These are phyloP conservation scores for Agriopis leucophaearia DNA, from an alignment of 2,888 invertebrate genomes.

Conservation along the genomic window DNA sequence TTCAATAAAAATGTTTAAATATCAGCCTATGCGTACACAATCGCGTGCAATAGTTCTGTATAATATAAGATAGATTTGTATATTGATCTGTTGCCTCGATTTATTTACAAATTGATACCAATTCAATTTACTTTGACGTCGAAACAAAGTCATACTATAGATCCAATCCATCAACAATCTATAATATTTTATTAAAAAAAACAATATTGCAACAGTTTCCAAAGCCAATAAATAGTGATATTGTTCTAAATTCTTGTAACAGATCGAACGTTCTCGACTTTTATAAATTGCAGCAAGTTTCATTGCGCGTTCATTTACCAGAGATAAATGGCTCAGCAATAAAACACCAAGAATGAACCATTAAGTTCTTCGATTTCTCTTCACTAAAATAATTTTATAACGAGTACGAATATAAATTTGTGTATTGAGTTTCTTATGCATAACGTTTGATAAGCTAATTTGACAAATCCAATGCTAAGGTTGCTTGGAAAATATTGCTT, in stretches of 20 bases:
- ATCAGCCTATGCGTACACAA: no score
- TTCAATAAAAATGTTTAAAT: no score
- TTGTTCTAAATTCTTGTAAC: conserved; percentile 19
- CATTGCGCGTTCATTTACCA: conserved; percentile 51
- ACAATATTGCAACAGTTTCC: not conserved
- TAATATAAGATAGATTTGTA: no score
- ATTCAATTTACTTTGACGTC: no score
- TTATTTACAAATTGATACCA: no score
- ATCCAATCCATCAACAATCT: no score
- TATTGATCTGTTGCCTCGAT: no score
- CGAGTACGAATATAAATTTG: not conserved
- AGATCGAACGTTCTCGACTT: conserved; percentile 22
- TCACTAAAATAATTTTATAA: conserved; percentile 1
- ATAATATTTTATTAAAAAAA: no score
- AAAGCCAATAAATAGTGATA: conserved; percentile 4
- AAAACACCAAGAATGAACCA: conserved; percentile 54
- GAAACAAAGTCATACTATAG: no score
- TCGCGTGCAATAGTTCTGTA: no score
- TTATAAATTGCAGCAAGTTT: conserved; percentile 53
- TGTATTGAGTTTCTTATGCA: not conserved
- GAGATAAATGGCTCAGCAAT: conserved; percentile 56
- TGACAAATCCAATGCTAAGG: not conserved
- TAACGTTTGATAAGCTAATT: not conserved
- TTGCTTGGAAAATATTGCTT: no score
- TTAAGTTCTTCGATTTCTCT: conserved; percentile 30